Conservation (phyloP, 2,797 vertebrate species). For the Acipenser ruthenus region DNA sequence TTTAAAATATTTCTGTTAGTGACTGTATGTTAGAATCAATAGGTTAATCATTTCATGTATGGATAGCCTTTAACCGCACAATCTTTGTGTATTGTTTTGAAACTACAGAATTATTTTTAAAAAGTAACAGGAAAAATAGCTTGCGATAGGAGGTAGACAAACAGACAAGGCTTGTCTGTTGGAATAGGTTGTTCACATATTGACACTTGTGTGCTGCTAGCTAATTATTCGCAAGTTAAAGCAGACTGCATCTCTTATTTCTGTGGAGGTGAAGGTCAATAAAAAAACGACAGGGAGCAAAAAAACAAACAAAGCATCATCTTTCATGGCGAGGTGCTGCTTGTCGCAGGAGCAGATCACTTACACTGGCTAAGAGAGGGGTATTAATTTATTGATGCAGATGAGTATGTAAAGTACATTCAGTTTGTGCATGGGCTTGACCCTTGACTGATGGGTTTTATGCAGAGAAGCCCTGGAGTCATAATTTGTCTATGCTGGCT, state of each 20-base stretch:
- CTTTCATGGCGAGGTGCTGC: neutral
- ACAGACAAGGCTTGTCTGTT: neutral
- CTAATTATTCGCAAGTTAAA: conserved; percentile 7
- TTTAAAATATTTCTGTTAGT: no score
- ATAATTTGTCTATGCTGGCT: conserved; percentile 57
- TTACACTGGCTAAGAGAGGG: conserved; percentile 35
- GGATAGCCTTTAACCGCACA: no score
- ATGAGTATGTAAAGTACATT: conserved; percentile 80
- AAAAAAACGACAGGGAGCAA: neutral
- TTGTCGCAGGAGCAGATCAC: neutral
- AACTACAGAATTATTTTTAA: neutral
- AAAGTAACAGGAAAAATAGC: neutral
- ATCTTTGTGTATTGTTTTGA: neutral
- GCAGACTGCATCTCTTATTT: neutral
- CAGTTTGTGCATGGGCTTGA: conserved; percentile 78
- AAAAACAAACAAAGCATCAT: neutral
- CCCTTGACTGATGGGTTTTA: conserved; percentile 77
- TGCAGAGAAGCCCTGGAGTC: conserved; percentile 60
- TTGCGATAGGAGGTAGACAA: neutral
- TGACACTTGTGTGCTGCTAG: conserved; percentile 2
- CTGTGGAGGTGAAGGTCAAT: neutral
- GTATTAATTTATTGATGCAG: conserved; percentile 72
- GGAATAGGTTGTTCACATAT: conserved; percentile 2
- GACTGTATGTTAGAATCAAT: no score
- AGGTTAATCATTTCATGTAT: no score